Percentiles rank a stretch among this genome's conserved stretches.
Evolutionary conservation across 2,797 vertebrate genomes (phyloP).

Genomic region (Melanotaenia boesemani): DNA sequence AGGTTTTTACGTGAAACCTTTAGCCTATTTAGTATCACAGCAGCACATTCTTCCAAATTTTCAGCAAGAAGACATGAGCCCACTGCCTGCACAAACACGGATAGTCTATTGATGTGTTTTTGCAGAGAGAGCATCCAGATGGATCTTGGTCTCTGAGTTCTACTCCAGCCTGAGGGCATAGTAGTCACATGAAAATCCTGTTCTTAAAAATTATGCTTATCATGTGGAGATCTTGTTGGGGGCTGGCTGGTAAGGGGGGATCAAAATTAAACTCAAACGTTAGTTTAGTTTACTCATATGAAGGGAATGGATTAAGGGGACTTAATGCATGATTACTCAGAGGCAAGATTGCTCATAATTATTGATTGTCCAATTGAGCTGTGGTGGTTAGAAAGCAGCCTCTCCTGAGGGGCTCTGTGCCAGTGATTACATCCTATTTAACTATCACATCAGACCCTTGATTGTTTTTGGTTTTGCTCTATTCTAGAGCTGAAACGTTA

Average conservation of each 20-base stretch:
- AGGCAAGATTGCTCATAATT: slow-evolving; percentile 61
- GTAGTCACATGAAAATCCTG: slow-evolving; percentile 74
- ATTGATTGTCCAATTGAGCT: slow-evolving; percentile 72
- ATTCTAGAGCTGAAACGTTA: background rate
- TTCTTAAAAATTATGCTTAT: slow-evolving; percentile 51
- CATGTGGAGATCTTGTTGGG: slow-evolving; percentile 49
- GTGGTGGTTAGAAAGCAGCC: slow-evolving; percentile 61
- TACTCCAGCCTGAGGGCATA: slow-evolving; percentile 55
- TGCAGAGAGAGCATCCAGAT: slow-evolving; percentile 23
- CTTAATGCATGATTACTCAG: slow-evolving; percentile 76
- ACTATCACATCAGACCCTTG: slow-evolving; percentile 47
- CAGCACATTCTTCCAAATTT: slow-evolving; percentile 9
- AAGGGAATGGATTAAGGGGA: slow-evolving; percentile 39
- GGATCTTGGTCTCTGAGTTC: slow-evolving; percentile 17
- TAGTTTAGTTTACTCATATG: slow-evolving; percentile 53
- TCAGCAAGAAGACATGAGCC: slow-evolving; percentile 8
- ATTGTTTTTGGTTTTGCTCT: slow-evolving; percentile 9
- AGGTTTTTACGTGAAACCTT: slow-evolving; percentile 36
- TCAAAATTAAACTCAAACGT: slow-evolving; percentile 28
- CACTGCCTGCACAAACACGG: slow-evolving; percentile 24
- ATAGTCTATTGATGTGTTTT: slow-evolving; percentile 31
- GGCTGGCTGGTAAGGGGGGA: background rate
- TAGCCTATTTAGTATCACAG: slow-evolving; percentile 7
- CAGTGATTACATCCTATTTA: slow-evolving; percentile 63
- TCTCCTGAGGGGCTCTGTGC: slow-evolving; percentile 51